phyloP scores from a whole-genome alignment of 2,888 invertebrate genomes.

The Alcis repandata region DNA sequence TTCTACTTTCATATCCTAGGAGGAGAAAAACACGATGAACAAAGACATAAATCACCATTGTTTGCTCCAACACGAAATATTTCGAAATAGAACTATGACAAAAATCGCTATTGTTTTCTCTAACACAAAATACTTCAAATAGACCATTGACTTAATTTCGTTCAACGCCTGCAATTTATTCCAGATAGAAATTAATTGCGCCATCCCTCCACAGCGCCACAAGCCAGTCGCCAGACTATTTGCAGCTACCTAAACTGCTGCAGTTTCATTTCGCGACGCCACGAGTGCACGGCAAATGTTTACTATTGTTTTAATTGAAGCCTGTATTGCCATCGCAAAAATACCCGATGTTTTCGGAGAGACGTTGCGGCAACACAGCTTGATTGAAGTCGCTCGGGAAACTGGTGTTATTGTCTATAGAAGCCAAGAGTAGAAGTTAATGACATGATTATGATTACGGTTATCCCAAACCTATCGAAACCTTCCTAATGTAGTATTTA shows the following conservation, averaged over 20 bases:
- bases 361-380: constrained; percentile 34
- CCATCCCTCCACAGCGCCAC: background rate
- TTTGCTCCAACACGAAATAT: too few relatives aligned
- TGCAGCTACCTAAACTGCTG: constrained; percentile 12
- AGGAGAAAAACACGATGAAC: too few relatives aligned
- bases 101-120: too few relatives aligned
- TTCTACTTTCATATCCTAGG: too few relatives aligned
- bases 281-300: constrained; percentile 70
- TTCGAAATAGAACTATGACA: too few relatives aligned
- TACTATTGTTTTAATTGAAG: constrained; percentile 68
- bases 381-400: constrained; percentile 34
- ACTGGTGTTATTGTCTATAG: constrained; percentile 5
- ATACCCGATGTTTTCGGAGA: constrained; percentile 47
- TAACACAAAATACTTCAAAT: too few relatives aligned
- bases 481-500: too few relatives aligned
- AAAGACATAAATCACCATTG: too few relatives aligned
- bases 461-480: too few relatives aligned
- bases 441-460: background rate
- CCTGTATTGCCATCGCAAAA: constrained; percentile 63
- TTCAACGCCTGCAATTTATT: background rate
- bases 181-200: background rate
- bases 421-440: background rate
- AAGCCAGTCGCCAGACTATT: background rate
- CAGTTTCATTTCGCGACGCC: constrained; percentile 52
- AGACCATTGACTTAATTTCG: background rate